Percentiles rank a stretch among this genome's conserved stretches.
These are phyloP conservation scores for Aethes cnicana DNA, from an alignment of 2,888 invertebrate species.

Conservation along the genomic window DNA sequence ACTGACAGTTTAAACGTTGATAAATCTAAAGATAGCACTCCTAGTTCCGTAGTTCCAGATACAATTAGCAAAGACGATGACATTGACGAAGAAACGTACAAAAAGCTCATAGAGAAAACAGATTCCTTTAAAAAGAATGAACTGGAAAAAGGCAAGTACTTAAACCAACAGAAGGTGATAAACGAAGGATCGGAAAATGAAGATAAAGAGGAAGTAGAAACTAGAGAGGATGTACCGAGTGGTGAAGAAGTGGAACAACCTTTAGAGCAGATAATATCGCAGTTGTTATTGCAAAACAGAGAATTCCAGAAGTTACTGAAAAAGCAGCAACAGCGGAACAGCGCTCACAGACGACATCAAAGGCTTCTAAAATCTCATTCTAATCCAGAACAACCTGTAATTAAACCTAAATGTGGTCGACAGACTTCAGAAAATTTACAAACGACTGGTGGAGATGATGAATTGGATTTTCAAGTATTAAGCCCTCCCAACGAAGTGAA, in stretches of 20 bases:
- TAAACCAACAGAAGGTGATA: constrained; percentile 76
- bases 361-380: constrained; percentile 80
- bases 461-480: constrained; percentile 40
- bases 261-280: constrained; percentile 90
- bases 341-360: constrained; percentile 79
- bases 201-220: constrained; percentile 54
- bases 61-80: constrained; percentile 70
- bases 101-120: constrained; percentile 76
- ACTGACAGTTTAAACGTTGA: constrained; percentile 82
- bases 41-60: constrained; percentile 47
- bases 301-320: constrained; percentile 91
- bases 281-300: constrained; percentile 90
- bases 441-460: constrained; percentile 38
- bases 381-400: constrained; percentile 71
- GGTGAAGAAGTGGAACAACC: constrained; percentile 79
- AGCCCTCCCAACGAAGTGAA: constrained; percentile 46
- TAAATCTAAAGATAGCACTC: constrained; percentile 50
- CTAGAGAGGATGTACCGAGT: constrained; percentile 49
- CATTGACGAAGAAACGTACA: constrained; percentile 75
- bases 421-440: constrained; percentile 66
- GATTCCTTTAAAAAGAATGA: constrained; percentile 81
- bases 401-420: constrained; percentile 63
- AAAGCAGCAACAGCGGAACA: constrained; percentile 85
- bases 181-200: constrained; percentile 70
- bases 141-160: constrained; percentile 74